Conservation (phyloP, 2,113 vertebrate genomes). For the Camarhynchus parvulus region DNA sequence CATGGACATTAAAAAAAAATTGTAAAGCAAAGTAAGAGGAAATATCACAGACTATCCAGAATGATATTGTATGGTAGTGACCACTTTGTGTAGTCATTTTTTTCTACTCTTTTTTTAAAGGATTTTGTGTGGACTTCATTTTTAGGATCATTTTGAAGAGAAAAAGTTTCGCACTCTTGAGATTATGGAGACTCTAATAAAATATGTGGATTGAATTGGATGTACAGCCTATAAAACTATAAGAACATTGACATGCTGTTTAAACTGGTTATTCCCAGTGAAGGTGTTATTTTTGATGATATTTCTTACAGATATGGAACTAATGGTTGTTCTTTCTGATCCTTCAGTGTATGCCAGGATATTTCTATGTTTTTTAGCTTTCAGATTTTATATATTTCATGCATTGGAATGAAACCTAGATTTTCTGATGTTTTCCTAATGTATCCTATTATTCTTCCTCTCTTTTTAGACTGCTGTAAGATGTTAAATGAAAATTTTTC, state of each 20-base stretch:
- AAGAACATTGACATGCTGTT: background rate
- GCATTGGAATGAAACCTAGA: background rate
- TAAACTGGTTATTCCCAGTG: background rate
- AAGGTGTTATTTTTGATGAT: background rate
- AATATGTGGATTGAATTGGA: background rate
- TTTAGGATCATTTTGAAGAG: background rate
- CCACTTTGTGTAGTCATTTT: accelerated
- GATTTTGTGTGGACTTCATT: background rate
- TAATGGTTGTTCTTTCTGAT: background rate
- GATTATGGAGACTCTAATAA: background rate
- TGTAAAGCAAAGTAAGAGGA: background rate
- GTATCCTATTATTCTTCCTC: background rate
- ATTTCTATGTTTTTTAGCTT: background rate
- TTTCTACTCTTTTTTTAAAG: background rate
- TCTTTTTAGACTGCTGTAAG: background rate
- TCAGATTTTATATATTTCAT: background rate
- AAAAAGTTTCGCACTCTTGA: background rate
- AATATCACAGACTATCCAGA: background rate
- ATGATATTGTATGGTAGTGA: background rate
- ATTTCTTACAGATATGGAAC: background rate
- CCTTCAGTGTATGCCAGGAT: background rate
- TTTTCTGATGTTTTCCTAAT: background rate
- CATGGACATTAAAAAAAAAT: background rate
- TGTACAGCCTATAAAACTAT: background rate
- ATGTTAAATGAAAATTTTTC: background rate